Base-by-base conservation (phyloP, 2,113 vertebrate genomes). In the Gobiocypris rarus region DNA sequence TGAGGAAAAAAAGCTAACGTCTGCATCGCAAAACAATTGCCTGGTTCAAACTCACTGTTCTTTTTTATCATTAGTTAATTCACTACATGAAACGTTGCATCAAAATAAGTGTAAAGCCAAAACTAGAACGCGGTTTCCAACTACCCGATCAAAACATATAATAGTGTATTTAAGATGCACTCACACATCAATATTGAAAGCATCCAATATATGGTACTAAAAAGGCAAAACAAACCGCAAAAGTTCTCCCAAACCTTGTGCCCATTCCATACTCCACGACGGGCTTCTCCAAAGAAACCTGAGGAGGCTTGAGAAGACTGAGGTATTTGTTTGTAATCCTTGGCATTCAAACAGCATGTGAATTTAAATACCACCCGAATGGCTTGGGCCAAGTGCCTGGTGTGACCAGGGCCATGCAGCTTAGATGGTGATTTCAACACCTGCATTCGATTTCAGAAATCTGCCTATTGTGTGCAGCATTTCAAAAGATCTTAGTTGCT, bases 241-340 rank as follows among this genome's bases (percentile, higher is more conserved):
- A 48, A 31, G 28, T 59, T 78, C 8, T 61, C 10, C 38, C 22
- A 45, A 77, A 45, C 4, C 41, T n/a, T 14, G 69, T 14, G 34
- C 34, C 34, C 56, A 59, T 61, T 77, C 19, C 54, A 41, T 14
- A 58, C 19, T 48, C 24, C 5, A 65, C 24, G 5, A 7, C 5
- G 1, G 24, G 41, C 24, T 65, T 26, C 41, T 31, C 43, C 59
- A 31, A 65, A 22, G 78, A 50, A 80, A 80, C 43, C 43, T 3
- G 19, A 67, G 77, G 24, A 65, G 43, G 43, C 59, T 80, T 80
- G 78, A 80, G 59, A 50, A 80, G 78, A 80, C 59, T 1, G 41
- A 50, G 59, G 78, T 43, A 80, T 80, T 80, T 67, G 78, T 80
- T 80, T 80, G 78, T 50, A 52, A 67, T 80, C 59, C 78, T 80